These are phyloP conservation scores for Oryzias woworae DNA, from an alignment of 2,113 vertebrate genomes.

Conservation along the genomic window DNA sequence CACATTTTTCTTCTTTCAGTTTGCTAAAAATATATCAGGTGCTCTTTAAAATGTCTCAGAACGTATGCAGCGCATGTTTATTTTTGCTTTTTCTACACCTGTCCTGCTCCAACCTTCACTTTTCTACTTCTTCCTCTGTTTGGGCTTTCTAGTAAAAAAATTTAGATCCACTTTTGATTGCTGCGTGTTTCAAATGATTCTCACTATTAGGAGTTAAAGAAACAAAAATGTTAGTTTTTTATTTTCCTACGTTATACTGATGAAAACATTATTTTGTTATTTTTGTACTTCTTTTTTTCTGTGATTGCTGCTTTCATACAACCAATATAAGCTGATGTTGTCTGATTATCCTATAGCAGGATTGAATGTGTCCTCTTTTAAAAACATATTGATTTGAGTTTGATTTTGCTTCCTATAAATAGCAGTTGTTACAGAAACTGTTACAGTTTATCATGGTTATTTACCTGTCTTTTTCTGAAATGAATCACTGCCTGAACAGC, in stretches of 20 bases:
- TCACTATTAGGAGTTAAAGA: background rate
- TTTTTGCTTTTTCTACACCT: no score
- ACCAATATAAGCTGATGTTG: constrained; percentile 28
- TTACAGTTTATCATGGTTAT: background rate
- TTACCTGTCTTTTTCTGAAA: background rate
- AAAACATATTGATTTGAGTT: constrained; percentile 9
- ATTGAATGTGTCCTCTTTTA: constrained; percentile 21
- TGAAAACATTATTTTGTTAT: constrained; percentile 13
- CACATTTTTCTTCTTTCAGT: no score
- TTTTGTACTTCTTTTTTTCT: constrained; percentile 9
- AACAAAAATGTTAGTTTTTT: constrained; percentile 7
- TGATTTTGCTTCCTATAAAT: constrained; percentile 1
- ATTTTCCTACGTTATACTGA: constrained; percentile 5
- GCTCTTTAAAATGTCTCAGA: no score
- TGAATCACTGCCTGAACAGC: background rate
- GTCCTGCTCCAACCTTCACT: no score
- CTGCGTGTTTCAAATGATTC: background rate
- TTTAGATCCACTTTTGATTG: no score
- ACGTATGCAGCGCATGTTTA: no score
- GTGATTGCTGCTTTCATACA: constrained; percentile 37
- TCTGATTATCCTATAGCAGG: constrained; percentile 21
- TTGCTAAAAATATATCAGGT: no score
- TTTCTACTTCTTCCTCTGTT: no score
- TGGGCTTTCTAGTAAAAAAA: no score
- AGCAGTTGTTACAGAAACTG: constrained; percentile 3